A percentile compares a stretch with the other conserved stretches of the same genome.
Evolutionary conservation across 2,797 vertebrate species (phyloP).

Genomic region (Semaprochilodus insignis): DNA sequence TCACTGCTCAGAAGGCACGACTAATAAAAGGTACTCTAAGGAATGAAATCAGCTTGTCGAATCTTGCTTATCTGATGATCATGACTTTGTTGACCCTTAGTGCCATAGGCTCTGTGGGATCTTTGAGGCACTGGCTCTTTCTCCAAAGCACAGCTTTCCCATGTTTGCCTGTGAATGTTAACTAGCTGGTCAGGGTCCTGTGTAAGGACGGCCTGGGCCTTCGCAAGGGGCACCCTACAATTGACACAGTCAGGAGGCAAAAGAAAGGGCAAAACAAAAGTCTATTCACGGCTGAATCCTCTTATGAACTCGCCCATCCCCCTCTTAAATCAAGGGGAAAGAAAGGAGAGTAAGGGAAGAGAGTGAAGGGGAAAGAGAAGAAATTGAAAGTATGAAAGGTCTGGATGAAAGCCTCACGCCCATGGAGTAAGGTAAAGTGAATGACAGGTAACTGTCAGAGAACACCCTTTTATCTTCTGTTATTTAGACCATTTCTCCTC

Average conservation of each 20-base stretch:
- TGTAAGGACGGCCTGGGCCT: conserved; percentile 82
- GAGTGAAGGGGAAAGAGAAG: conserved; percentile 65
- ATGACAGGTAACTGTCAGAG: conserved; percentile 87
- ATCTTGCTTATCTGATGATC: conserved; percentile 19
- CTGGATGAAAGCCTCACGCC: conserved; percentile 78
- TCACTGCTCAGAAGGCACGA: background rate
- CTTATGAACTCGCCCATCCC: conserved; percentile 85
- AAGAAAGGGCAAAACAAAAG: conserved; percentile 94
- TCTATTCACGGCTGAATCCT: conserved; percentile 88
- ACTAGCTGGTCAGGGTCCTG: conserved; percentile 83
- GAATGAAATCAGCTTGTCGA: background rate
- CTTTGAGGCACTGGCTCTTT: conserved; percentile 58
- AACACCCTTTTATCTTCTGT: conserved; percentile 53
- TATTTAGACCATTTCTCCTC: conserved; percentile 25
- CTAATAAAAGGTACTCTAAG: conserved; percentile 27
- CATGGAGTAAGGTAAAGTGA: conserved; percentile 84
- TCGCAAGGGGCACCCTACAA: conserved; percentile 85
- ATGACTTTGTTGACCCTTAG: conserved; percentile 42
- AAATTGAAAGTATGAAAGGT: conserved; percentile 75
- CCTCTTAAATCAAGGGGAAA: conserved; percentile 81
- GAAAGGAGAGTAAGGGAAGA: conserved; percentile 62
- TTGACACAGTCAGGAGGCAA: conserved; percentile 90
- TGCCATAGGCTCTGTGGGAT: conserved; percentile 22
- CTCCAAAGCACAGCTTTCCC: conserved; percentile 80
- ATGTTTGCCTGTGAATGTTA: conserved; percentile 89